Conservation (phyloP, 2,888 invertebrate species). For the Diabrotica balteata region DNA sequence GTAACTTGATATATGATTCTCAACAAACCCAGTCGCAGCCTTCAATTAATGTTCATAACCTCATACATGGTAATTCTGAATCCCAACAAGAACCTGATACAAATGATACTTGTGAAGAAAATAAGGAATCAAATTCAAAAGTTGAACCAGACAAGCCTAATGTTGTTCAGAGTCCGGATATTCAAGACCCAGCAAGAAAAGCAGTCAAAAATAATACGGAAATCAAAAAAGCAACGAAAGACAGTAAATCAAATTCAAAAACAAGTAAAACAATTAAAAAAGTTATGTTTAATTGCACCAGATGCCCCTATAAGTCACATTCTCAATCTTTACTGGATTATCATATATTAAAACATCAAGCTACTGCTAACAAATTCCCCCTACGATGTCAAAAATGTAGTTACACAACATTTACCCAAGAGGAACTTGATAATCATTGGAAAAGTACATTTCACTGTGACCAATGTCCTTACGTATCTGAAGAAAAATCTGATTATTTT, state of each 20-base stretch:
- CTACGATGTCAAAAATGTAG: constrained; percentile 25
- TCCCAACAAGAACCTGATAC: neutral
- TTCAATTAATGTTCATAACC: constrained; percentile 14
- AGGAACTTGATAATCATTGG: constrained; percentile 21
- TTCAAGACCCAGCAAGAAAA: neutral
- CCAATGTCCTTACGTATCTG: constrained; percentile 19
- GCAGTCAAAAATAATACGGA: neutral
- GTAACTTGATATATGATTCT: no score
- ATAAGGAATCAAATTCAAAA: neutral
- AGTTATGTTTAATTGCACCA: constrained; percentile 24
- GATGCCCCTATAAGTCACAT: constrained; percentile 28
- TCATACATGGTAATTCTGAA: constrained; percentile 9
- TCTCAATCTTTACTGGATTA: constrained; percentile 20
- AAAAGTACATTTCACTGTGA: constrained; percentile 17
- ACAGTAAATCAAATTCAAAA: neutral
- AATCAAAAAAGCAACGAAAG: neutral
- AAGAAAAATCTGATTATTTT: constrained; percentile 22
- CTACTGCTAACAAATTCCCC: constrained; percentile 11
- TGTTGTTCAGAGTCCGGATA: neutral
- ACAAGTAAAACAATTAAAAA: constrained; percentile 1
- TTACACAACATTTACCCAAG: constrained; percentile 22
- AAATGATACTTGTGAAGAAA: neutral
- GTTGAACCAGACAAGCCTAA: neutral
- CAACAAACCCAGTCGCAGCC: constrained; percentile 15
- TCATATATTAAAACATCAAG: constrained; percentile 30